Conservation (phyloP, 2,797 vertebrate species). For the Enteromius mattozi region DNA sequence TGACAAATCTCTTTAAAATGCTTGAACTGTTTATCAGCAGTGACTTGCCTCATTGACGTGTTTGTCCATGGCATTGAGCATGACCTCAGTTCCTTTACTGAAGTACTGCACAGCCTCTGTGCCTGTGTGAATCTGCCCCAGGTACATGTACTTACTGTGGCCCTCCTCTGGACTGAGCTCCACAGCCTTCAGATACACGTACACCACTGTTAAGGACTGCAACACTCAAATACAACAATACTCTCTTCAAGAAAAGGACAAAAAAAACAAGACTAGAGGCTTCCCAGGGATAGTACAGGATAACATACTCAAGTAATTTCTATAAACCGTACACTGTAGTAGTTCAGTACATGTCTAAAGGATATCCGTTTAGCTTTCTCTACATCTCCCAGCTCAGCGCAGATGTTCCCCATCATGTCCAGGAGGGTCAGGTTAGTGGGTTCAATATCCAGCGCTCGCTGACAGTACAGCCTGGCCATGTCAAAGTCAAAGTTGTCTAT, state of each 20-base stretch:
- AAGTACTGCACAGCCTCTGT: conserved; percentile 80
- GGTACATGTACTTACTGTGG: conserved; percentile 85
- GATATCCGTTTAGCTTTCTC: conserved; percentile 84
- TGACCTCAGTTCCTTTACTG: conserved; percentile 78
- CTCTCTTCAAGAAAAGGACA: background rate
- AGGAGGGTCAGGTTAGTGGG: conserved; percentile 78
- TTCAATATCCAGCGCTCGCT: conserved; percentile 83
- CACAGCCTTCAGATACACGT: conserved; percentile 78
- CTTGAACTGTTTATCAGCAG: background rate
- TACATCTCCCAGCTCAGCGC: conserved; percentile 78
- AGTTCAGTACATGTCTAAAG: conserved; percentile 24
- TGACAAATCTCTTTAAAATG: background rate
- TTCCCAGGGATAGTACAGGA: background rate
- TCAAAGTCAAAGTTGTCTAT: conserved; percentile 84
- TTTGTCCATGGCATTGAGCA: conserved; percentile 74
- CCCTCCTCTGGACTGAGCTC: conserved; percentile 80
- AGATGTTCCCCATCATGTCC: conserved; percentile 83
- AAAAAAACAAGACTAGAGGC: background rate
- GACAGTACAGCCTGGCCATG: conserved; percentile 83
- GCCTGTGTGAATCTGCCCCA: conserved; percentile 83
- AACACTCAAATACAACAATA: background rate
- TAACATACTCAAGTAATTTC: background rate
- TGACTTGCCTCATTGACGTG: conserved; percentile 63
- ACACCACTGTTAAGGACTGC: conserved; percentile 73
- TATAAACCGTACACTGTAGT: background rate